Evolutionary conservation across 2,113 vertebrate genomes (phyloP).

Genomic region (Psittacara wagleri): DNA sequence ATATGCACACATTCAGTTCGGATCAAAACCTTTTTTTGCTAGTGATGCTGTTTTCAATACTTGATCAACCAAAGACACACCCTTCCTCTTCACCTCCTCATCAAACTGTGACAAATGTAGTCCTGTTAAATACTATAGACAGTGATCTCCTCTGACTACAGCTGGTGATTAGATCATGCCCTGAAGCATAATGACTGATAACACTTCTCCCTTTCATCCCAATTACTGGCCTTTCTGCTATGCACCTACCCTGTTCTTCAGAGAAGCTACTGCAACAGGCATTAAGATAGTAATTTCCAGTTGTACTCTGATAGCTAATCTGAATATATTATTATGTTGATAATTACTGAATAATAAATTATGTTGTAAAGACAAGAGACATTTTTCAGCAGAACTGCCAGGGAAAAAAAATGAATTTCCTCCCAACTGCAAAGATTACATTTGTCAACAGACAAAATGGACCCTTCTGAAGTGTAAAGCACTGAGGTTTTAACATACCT

Average conservation of each 20-base stretch:
- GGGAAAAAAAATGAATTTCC: not conserved
- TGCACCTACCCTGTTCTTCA: not conserved
- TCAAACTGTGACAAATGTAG: constrained; percentile 56
- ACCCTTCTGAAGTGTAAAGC: not conserved
- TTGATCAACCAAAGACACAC: constrained; percentile 36
- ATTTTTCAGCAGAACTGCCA: not conserved
- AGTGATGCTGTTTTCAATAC: constrained; percentile 26
- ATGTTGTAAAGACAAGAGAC: not conserved
- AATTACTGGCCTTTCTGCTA: constrained; percentile 12
- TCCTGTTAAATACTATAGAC: constrained; percentile 35
- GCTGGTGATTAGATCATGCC: constrained; percentile 67
- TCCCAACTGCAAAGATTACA: not conserved
- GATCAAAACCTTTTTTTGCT: constrained; percentile 28
- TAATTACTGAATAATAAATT: not conserved
- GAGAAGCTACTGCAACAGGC: not conserved
- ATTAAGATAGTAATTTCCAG: not conserved
- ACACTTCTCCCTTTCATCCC: constrained; percentile 46
- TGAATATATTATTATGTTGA: not conserved
- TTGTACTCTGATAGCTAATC: not conserved
- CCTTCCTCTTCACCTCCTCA: constrained; percentile 36
- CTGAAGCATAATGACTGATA: constrained; percentile 55
- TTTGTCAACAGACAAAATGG: not conserved
- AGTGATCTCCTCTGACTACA: constrained; percentile 64
- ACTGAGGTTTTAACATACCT: not conserved
- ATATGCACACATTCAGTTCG: not conserved